Conservation (phyloP, 2,888 invertebrate species). For the Tineola bisselliella region DNA sequence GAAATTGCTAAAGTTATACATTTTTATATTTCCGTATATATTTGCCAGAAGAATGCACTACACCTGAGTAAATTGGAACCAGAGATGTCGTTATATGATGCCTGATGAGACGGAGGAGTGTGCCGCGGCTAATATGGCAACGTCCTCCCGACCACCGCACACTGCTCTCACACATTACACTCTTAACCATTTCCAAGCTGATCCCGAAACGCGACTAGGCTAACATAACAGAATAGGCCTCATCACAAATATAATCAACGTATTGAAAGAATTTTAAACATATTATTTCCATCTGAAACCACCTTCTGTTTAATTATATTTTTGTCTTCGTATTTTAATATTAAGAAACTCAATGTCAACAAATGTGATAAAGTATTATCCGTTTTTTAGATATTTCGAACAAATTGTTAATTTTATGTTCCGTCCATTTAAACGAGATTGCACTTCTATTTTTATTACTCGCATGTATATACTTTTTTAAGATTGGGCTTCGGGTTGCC, state of each 20-base stretch:
- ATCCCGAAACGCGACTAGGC: too few species aligned
- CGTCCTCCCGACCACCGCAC: too few species aligned
- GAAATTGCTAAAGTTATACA: too few species aligned
- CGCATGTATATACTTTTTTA: slow-evolving; percentile 22
- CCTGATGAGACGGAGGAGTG: too few species aligned
- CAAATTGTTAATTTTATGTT: slow-evolving; percentile 4
- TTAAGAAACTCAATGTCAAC: slow-evolving; percentile 19
- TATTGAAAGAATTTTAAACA: neutral
- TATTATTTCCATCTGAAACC: neutral
- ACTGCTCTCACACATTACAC: too few species aligned
- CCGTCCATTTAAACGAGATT: neutral
- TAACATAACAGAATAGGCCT: neutral
- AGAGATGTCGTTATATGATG: too few species aligned
- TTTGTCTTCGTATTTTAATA: neutral
- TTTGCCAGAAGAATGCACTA: too few species aligned
- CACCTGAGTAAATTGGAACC: too few species aligned
- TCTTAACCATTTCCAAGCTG: too few species aligned
- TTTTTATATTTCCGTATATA: too few species aligned
- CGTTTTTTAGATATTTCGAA: neutral
- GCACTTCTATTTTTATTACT: slow-evolving; percentile 17
- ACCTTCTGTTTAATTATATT: neutral
- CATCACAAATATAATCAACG: neutral
- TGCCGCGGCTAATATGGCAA: too few species aligned
- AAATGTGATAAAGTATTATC: slow-evolving; percentile 22
- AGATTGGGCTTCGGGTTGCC: slow-evolving; percentile 41